phyloP scores from a whole-genome alignment of 2,113 vertebrate species.

The Notiomystis cincta region DNA sequence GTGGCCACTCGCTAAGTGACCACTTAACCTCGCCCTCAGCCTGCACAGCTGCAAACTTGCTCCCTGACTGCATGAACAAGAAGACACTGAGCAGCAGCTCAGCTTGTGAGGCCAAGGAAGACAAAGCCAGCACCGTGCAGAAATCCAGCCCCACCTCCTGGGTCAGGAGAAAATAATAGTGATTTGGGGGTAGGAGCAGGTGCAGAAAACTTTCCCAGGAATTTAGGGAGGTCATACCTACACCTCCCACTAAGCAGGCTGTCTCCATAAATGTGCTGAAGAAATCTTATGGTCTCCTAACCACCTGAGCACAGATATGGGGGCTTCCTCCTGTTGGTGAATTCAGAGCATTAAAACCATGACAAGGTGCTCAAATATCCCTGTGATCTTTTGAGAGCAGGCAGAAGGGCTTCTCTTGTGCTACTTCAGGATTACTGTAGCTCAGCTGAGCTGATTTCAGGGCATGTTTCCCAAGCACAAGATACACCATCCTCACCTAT shows the following conservation, averaged over 20 bases:
- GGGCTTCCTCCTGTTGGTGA: not conserved
- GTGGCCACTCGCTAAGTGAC: not conserved
- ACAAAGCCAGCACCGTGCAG: not conserved
- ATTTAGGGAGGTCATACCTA: not conserved
- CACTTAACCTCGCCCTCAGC: accelerated
- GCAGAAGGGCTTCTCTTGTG: not conserved
- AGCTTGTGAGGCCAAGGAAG: not conserved
- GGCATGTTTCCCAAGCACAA: not conserved
- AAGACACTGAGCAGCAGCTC: not conserved
- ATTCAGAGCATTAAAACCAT: not conserved
- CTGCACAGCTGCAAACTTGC: not conserved
- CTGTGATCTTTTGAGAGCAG: not conserved
- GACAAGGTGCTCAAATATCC: not conserved
- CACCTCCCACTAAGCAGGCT: not conserved
- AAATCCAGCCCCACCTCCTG: not conserved
- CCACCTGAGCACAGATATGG: not conserved
- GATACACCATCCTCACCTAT: not conserved
- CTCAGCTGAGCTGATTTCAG: not conserved
- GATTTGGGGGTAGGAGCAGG: not conserved
- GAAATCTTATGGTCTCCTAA: not conserved
- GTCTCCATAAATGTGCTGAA: not conserved
- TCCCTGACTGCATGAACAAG: not conserved
- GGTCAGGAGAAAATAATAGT: accelerated
- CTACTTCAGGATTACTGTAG: not conserved
- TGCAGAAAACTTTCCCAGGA: not conserved